phyloP scores from a whole-genome alignment of 2,113 vertebrate species.

The Phycodurus eques region DNA sequence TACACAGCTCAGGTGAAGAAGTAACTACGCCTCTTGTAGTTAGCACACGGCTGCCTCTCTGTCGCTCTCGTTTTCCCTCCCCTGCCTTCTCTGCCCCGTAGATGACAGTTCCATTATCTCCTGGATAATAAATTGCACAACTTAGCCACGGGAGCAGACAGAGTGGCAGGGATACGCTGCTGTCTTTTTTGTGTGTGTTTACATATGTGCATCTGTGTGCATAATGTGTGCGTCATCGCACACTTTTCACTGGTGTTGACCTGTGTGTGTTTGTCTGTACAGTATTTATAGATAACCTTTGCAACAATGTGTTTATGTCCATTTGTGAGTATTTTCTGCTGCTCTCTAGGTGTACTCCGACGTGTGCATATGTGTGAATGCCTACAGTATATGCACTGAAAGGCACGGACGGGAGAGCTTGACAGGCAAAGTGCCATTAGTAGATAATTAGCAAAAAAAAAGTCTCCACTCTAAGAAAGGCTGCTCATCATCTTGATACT shows the following conservation, averaged over 20 bases:
- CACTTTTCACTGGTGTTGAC: constrained; percentile 14
- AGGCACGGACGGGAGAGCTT: constrained; percentile 48
- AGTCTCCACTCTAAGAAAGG: constrained; percentile 50
- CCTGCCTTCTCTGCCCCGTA: constrained; percentile 27
- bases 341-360: neutral
- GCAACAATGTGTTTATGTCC: neutral
- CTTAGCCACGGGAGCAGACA: constrained; percentile 43
- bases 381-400: constrained; percentile 7
- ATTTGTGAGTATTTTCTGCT: neutral
- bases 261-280: neutral
- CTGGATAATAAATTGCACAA: constrained; percentile 52
- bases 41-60: constrained; percentile 12
- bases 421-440: constrained; percentile 63
- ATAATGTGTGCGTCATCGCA: neutral
- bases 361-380: constrained; percentile 7
- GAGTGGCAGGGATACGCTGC: constrained; percentile 23
- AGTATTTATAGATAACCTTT: neutral
- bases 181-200: constrained; percentile 7
- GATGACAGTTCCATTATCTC: constrained; percentile 60
- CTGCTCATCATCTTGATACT: constrained; percentile 44
- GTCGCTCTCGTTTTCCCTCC: neutral
- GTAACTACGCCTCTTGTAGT: constrained; percentile 32
- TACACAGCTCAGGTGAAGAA: constrained; percentile 14
- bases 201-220: constrained; percentile 13
- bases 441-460: constrained; percentile 64